Evolutionary conservation across 2,888 invertebrate species (phyloP), one percentile per base, ranked within the genome.

Genomic region (Meganola albula): DNA sequence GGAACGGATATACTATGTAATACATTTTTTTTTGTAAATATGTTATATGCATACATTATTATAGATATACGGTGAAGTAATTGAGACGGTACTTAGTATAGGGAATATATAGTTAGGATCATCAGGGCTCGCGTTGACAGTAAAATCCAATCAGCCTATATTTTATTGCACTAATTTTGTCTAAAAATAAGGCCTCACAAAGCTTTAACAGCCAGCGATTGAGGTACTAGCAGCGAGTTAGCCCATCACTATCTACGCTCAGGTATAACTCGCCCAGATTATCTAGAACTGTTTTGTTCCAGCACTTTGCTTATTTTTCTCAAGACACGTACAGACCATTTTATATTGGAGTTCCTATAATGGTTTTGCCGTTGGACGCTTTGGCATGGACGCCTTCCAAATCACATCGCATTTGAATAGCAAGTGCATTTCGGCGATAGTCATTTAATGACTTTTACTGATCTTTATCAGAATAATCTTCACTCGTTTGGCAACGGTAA

Each of bases 361-460:
- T 73, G 60, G 66, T 49, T 58, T 61, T 57, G 51, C 53, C 56
- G 57, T 59, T 50, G 58, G 59, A 61, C 61, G 60, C 54, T 58
- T 48, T 49, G 50, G 62, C 59, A 67, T 76, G 76, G 76, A 75
- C 62, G 64, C 63, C 68, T 71, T 80, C 75, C 75, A 80, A 79
- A 76, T 78, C 70, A 65, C 72, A 68, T 72, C 67, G 59, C 65
- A 77, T 80, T 77, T 78, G 76, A 76, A 78, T 78, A 70, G 62
- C 54, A 53, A 64, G 58, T 70, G 72, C 76, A 72, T 55, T 69
- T 68, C 52, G 45, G 57, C 55, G 63, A 72, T 72, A 65, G 62
- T 50, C 60, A 50, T 61, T 62, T 71, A 75, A 76, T 67, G 68
- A 64, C 63, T 70, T 69, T 66, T 63, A 64, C 68, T 59, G 64